A percentile compares a stretch with the other conserved stretches of the same genome.
Conservation (phyloP, 2,113 vertebrate genomes). For the Naja naja region DNA sequence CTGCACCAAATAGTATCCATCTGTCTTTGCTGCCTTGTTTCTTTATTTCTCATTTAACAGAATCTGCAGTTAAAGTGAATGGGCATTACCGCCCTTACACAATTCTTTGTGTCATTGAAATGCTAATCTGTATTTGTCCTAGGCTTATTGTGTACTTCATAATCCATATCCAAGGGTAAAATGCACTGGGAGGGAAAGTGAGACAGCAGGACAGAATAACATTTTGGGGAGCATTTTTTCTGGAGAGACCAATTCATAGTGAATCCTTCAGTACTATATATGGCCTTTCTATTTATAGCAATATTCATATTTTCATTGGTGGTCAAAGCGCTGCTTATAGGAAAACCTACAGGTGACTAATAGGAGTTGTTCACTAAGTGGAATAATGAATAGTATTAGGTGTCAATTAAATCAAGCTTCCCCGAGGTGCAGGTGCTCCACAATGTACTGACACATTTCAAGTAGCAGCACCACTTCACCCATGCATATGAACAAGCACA, state of each 20-base stretch:
- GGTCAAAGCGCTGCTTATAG: constrained; percentile 81
- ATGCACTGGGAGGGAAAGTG: constrained; percentile 49
- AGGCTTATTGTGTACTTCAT: constrained; percentile 32
- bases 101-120: constrained; percentile 23
- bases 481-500: constrained; percentile 93
- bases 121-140: constrained; percentile 41
- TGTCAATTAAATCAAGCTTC: constrained; percentile 98
- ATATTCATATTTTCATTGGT: constrained; percentile 85
- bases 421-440: constrained; percentile 96
- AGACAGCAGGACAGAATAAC: constrained; percentile 17
- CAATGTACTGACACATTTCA: constrained; percentile 95
- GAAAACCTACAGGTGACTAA: constrained; percentile 95
- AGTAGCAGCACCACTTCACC: constrained; percentile 95
- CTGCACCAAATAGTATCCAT: constrained; percentile 34
- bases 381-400: constrained; percentile 99
- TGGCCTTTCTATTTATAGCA: constrained; percentile 88
- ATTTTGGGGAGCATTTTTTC: constrained; percentile 52
- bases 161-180: constrained; percentile 34
- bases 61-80: constrained; percentile 13
- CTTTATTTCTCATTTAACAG: constrained; percentile 9
- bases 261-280: constrained; percentile 75
- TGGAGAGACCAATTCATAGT: constrained; percentile 48
- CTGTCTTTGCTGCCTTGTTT: constrained; percentile 35
- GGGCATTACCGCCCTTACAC: not conserved
- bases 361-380: constrained; percentile 98